Evolutionary conservation across 2,888 invertebrate species (phyloP).

Genomic region (Lithophane ornitopus): DNA sequence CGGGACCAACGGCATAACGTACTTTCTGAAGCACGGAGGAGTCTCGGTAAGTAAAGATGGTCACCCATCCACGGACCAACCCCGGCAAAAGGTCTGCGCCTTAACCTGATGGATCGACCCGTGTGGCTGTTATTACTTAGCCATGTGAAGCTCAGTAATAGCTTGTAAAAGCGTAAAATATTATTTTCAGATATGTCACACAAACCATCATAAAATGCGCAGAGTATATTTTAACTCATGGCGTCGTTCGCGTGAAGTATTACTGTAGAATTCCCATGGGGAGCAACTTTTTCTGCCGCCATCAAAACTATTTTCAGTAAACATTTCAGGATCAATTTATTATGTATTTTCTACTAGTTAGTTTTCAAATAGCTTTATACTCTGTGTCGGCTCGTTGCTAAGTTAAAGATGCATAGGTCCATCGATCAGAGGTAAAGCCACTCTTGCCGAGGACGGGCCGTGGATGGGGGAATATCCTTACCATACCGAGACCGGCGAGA

Average conservation of each 20-base stretch:
- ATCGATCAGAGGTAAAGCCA: not conserved
- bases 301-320: constrained; percentile 25
- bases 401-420: not conserved
- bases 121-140: too few species aligned
- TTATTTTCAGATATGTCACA: not conserved
- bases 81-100: too few species aligned
- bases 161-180: not conserved
- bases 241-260: not conserved
- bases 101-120: too few species aligned
- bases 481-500: not conserved
- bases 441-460: not conserved
- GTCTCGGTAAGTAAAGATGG: too few species aligned
- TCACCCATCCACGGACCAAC: too few species aligned
- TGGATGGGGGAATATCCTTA: not conserved
- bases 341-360: not conserved
- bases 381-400: not conserved
- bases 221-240: not conserved
- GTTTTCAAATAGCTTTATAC: constrained; percentile 14
- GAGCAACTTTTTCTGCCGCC: not conserved
- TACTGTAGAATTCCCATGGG: not conserved
- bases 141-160: not conserved
- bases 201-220: not conserved
- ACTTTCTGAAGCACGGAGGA: too few species aligned
- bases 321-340: constrained; percentile 23
- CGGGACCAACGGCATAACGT: too few species aligned